Base-by-base conservation (phyloP, 2,113 vertebrate genomes). In the Cyanocitta stelleri region DNA sequence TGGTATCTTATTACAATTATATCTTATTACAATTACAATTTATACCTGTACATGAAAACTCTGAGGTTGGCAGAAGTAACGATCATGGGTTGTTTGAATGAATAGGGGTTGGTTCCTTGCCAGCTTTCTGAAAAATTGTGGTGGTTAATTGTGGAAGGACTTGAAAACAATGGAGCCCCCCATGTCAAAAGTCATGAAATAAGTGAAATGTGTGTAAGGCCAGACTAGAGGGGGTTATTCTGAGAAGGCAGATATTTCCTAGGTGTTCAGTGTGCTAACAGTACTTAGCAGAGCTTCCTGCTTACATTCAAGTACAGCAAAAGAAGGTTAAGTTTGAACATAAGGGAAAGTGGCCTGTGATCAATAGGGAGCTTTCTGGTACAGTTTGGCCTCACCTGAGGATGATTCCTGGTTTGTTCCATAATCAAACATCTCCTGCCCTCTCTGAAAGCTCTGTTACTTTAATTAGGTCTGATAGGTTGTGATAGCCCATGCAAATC, bases 401-500 rank as follows among this genome's bases (percentile, higher is more conserved):
- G 59, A 24, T 11, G 63, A 43, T 82, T 67, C 68, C 91, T n/a
- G 64, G 37, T 88, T 79, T 41, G 7, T 37, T 37, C 84, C 0
- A 0, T 11, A 56, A 59, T 51, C 95, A 73, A 75, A 84, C 81
- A 43, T 94, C 95, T 63, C 87, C 95, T 72, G 87, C 90, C 63
- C 87, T 64, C 32, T 48, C 71, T 95, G 91, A 91, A 95, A 88
- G 97, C 92, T 62, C 89, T 15, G 8, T 97, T 96, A 93, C 88
- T 97, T 98, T 99, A 99, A 99, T 98, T 98, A 98, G 97, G 97
- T 88, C 95, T 97, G 98, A 98, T 98, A 97, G 98, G 98, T 97
- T 98, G 98, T 98, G 98, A 97, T 98, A 95, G 97, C 89, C 95
- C 98, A 98, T 98, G 98, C 98, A 98, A 98, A 99, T 98, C 97